Evolutionary conservation across 1,140 invertebrate species (phyloP).

Genomic region (Stegodyphus dumicola): DNA sequence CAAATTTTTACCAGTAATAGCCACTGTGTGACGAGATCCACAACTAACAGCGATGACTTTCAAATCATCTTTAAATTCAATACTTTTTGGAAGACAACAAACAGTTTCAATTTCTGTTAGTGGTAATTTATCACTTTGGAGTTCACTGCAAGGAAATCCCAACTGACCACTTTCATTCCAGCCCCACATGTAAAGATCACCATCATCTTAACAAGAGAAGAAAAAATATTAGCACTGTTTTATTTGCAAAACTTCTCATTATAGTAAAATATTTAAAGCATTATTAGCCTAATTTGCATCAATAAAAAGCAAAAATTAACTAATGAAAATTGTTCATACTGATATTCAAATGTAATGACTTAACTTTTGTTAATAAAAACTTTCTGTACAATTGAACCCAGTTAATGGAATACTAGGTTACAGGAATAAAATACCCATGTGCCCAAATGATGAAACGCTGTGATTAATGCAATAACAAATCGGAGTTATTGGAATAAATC

Average conservation of each 20-base stretch:
- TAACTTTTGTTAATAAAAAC: too few species aligned
- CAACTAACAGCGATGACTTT: constrained; percentile 41
- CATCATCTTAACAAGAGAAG: constrained; percentile 64
- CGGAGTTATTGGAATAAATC: too few species aligned
- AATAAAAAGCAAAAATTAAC: neutral
- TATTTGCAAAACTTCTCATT: too few species aligned
- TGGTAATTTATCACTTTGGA: neutral
- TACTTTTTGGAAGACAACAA: constrained; percentile 52
- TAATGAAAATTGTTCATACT: too few species aligned
- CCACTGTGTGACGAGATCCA: constrained; percentile 63
- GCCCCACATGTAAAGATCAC: constrained; percentile 82
- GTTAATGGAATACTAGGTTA: too few species aligned
- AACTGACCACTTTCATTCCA: constrained; percentile 87
- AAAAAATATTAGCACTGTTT: too few species aligned
- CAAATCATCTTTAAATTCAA: constrained; percentile 52
- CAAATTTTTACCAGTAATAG: constrained; percentile 50
- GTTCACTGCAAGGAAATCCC: constrained; percentile 70
- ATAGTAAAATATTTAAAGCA: neutral
- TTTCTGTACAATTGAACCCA: too few species aligned
- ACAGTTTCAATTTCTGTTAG: constrained; percentile 32
- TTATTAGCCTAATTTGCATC: neutral
- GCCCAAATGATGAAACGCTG: too few species aligned
- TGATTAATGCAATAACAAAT: too few species aligned
- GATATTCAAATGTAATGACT: too few species aligned
- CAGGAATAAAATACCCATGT: too few species aligned